Percentiles rank a stretch among this genome's conserved stretches.
phyloP scores from a whole-genome alignment of 2,113 vertebrate genomes.

The Campylorhamphus procurvoides region DNA sequence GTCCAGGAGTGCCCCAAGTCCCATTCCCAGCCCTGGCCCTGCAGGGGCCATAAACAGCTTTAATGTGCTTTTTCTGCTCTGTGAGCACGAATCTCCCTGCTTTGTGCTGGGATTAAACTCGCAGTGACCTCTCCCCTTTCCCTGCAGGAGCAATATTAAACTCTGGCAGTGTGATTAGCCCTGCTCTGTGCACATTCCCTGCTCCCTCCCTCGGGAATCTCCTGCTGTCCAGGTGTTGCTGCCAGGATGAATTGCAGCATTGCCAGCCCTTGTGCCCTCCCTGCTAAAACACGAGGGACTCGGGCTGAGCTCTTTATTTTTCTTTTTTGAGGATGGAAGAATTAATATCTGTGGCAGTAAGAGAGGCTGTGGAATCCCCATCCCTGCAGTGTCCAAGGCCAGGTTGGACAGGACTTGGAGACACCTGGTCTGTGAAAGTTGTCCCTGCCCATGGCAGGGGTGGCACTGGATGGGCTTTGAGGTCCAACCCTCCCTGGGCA shows the following conservation, averaged over 20 bases:
- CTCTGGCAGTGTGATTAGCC: accelerated
- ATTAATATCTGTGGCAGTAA: neutral
- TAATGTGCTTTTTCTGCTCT: neutral
- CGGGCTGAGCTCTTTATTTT: neutral
- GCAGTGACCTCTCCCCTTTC: neutral
- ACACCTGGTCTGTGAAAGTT: accelerated
- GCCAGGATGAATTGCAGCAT: neutral
- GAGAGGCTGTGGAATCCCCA: neutral
- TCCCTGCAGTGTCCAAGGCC: neutral
- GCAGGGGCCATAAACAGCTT: neutral
- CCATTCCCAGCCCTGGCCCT: neutral
- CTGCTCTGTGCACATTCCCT: neutral
- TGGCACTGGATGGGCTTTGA: neutral
- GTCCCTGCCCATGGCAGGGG: neutral
- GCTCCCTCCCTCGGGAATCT: accelerated
- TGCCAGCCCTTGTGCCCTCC: neutral
- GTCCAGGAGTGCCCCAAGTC: neutral
- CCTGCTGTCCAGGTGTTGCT: neutral
- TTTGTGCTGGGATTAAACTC: neutral
- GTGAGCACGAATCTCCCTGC: neutral
- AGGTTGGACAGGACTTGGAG: neutral
- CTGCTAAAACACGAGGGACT: neutral
- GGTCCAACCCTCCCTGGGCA: too few species aligned
- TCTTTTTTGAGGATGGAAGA: neutral
- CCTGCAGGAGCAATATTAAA: neutral